Evolutionary conservation across 2,797 vertebrate species (phyloP), one percentile per base, ranked within the genome.

Genomic region (Epinephelus malabaricus): DNA sequence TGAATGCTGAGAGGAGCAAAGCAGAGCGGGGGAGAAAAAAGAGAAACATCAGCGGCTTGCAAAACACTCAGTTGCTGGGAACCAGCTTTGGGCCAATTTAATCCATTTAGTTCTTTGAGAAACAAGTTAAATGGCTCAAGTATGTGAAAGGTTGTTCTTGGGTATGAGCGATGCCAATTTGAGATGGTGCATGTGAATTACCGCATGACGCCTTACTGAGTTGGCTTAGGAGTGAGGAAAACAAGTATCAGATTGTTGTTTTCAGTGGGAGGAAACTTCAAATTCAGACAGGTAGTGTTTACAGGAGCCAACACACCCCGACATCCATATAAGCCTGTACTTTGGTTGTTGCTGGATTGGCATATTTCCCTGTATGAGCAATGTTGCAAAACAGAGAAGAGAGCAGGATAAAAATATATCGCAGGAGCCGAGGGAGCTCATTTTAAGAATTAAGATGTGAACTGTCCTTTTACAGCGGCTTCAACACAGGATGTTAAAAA

Each of bases 271-370:
- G 64, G 68, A 54, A 30, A 55, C 58, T 83, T 82, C 67, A 81
- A 7, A 83, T 80, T 70, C 66, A 82, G 81, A 81, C 82, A 88
- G 84, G 84, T 88, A 69, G 73, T 67, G 58, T 83, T 85, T 82
- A 79, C 67, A 73, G 51, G 53, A 69, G 69, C 67, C 25, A 46
- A 67, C 30, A 62, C 54, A 61, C 21, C 40, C 45, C 46, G 23
- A 53, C 62, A 82, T 77, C 62, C 46, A 47, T 13, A 21, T 58
- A 64, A 72, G 25, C 66, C 66, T 70, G 17, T 51, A 73, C 74
- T 84, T 64, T 81, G 38, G 71, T 54, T 65, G 19, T 46, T 73
- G 60, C 53, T 76, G 27, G 53, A 75, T 30, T 0, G 3, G 45
- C 62, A 66, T 4, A 56, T 86, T 79, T 71, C 27, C 27, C 66